These are phyloP conservation scores for Cisticola juncidis DNA, from an alignment of 2,113 vertebrate species.

Conservation along the genomic window DNA sequence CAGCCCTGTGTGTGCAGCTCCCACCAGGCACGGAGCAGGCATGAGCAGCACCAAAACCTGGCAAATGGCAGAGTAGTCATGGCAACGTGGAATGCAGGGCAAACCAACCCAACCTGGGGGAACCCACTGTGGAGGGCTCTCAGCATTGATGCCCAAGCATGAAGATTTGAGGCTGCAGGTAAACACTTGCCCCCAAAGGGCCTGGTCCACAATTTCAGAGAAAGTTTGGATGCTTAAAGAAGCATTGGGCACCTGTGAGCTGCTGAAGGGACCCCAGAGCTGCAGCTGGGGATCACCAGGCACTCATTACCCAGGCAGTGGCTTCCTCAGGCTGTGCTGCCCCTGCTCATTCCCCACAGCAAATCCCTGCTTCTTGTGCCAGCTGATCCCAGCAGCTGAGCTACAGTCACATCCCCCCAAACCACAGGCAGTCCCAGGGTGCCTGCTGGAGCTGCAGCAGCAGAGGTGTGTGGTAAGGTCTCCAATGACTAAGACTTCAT, in stretches of 20 bases:
- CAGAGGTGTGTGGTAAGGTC: slow-evolving; percentile 28
- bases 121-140: neutral
- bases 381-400: neutral
- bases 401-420: neutral
- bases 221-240: neutral
- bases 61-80: neutral
- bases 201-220: neutral
- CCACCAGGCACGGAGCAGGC: rapidly evolving
- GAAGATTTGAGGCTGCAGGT: neutral
- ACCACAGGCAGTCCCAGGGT: rapidly evolving
- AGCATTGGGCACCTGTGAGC: rapidly evolving
- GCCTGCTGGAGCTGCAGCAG: rapidly evolving
- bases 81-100: rapidly evolving
- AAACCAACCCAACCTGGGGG: neutral
- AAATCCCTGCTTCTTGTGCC: neutral
- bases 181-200: neutral
- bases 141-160: no score
- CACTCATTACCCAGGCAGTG: rapidly evolving
- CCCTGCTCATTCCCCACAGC: neutral
- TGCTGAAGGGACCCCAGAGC: neutral
- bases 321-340: neutral
- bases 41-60: neutral
- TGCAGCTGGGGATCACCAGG: neutral
- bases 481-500: slow-evolving; percentile 62
- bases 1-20: neutral